A percentile compares a stretch with the other conserved stretches of the same genome.
phyloP scores from a whole-genome alignment of 2,113 vertebrate genomes.

The Coregonus clupeaformis region DNA sequence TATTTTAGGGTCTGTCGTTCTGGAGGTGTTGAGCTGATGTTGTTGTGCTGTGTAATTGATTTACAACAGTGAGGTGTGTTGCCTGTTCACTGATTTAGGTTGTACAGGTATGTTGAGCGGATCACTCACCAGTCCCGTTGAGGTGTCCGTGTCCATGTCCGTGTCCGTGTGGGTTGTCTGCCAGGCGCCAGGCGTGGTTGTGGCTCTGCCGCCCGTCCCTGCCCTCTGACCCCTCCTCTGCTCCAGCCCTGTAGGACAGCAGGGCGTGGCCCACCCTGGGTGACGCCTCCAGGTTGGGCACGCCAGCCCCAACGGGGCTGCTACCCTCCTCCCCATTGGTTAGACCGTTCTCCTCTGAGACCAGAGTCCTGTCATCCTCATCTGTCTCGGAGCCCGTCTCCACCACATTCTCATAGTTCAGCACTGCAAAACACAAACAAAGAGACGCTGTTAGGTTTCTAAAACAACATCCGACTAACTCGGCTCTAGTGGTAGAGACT shows the following conservation, averaged over 20 bases:
- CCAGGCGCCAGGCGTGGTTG: slow-evolving; percentile 80
- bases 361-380: slow-evolving; percentile 88
- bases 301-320: slow-evolving; percentile 73
- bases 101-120: not conserved
- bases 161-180: slow-evolving; percentile 77
- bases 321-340: slow-evolving; percentile 76
- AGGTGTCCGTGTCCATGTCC: slow-evolving; percentile 71
- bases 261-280: slow-evolving; percentile 83
- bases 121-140: slow-evolving; percentile 82
- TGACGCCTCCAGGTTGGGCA: slow-evolving; percentile 83
- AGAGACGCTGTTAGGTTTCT: slow-evolving; percentile 10
- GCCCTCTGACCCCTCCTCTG: slow-evolving; percentile 78
- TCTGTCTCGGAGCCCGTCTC: slow-evolving; percentile 92
- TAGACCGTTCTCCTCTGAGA: slow-evolving; percentile 82
- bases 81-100: not conserved
- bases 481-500: not conserved
- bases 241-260: slow-evolving; percentile 77
- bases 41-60: not conserved
- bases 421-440: slow-evolving; percentile 73
- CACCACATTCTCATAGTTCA: slow-evolving; percentile 92
- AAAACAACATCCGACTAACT: slow-evolving; percentile 13
- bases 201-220: slow-evolving; percentile 73
- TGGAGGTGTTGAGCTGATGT: not conserved
- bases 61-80: not conserved
- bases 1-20: not conserved